Evolutionary conservation across 1,140 invertebrate genomes (phyloP).

Genomic region (Teleopsis dalmanni): DNA sequence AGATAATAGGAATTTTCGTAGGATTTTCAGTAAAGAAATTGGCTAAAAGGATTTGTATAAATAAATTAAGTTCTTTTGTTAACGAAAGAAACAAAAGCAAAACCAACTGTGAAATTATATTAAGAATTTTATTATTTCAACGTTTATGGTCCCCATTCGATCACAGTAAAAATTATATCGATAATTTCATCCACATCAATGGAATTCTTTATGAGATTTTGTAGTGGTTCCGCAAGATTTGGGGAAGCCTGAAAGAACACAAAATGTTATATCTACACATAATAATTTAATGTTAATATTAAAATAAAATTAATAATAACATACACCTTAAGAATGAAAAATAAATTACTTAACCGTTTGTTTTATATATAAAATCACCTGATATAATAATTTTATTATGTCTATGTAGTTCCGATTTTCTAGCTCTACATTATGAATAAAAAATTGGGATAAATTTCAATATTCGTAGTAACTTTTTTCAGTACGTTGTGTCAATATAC

Average conservation of each 20-base stretch:
- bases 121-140: no score
- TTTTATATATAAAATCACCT: background rate
- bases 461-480: no score
- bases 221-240: slow-evolving; percentile 2
- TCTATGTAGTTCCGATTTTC: background rate
- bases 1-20: no score
- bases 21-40: no score
- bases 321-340: background rate
- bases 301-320: background rate
- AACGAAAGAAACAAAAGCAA: no score
- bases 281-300: background rate
- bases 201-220: background rate
- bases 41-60: no score
- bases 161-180: background rate
- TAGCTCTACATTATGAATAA: no score
- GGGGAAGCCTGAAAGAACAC: background rate
- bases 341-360: background rate
- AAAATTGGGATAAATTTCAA: no score
- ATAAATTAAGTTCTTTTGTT: no score
- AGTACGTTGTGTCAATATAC: no score
- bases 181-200: slow-evolving; percentile 7
- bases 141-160: slow-evolving; percentile 5
- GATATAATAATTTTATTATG: background rate
- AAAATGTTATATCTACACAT: background rate
- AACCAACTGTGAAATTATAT: no score